Conservation (phyloP, 2,888 invertebrate species). For the Phoronis australis region DNA sequence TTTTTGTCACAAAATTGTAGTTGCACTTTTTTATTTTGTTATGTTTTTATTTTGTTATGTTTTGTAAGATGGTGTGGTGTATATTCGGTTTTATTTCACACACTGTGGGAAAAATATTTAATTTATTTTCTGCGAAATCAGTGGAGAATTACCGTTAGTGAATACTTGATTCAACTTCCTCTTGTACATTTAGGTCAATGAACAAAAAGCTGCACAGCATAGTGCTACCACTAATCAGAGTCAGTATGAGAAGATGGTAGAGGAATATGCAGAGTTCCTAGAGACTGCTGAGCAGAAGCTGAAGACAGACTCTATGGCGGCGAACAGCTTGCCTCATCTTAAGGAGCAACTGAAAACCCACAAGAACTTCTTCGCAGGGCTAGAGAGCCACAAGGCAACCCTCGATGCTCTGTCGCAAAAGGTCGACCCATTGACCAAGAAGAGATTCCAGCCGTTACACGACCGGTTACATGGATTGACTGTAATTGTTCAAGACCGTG, state of each 20-base stretch:
- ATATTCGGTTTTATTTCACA: conserved; percentile 14
- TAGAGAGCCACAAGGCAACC: conserved; percentile 45
- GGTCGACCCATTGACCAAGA: conserved; percentile 31
- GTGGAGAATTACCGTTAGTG: background rate
- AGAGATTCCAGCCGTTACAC: conserved; percentile 28
- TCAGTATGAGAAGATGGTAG: conserved; percentile 46
- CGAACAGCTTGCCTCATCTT: conserved; percentile 37
- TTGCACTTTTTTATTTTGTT: background rate
- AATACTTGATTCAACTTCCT: background rate
- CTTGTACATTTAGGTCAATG: conserved; percentile 9
- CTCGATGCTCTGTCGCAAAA: conserved; percentile 37
- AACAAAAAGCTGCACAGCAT: conserved; percentile 23
- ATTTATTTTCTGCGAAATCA: background rate
- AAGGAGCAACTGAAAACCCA: conserved; percentile 41
- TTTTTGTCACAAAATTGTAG: too few relatives aligned
- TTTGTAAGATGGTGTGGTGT: conserved; percentile 25
- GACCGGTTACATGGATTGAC: conserved; percentile 28
- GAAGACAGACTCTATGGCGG: conserved; percentile 27
- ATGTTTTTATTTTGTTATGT: background rate
- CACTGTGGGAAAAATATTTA: background rate
- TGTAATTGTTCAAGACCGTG: conserved; percentile 37
- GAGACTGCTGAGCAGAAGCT: conserved; percentile 45
- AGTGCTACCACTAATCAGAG: conserved; percentile 33
- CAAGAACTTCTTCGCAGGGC: conserved; percentile 48
- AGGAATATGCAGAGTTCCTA: conserved; percentile 44